These are phyloP conservation scores for Poecile atricapillus DNA, from an alignment of 2,113 vertebrate genomes.

Conservation along the genomic window DNA sequence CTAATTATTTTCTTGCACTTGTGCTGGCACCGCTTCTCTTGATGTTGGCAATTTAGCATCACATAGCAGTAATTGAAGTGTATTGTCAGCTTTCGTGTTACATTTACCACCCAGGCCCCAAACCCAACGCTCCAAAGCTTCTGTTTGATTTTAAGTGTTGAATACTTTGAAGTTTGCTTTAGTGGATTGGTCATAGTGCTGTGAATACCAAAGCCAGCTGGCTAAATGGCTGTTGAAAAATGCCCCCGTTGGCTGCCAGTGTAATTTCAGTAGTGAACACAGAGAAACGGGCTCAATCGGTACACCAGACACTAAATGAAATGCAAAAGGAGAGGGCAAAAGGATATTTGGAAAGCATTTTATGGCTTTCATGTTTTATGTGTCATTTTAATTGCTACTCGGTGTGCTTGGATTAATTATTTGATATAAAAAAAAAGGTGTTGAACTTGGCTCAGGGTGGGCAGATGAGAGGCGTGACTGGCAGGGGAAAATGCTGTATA, in stretches of 20 bases:
- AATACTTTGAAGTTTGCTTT: neutral
- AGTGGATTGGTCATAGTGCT: neutral
- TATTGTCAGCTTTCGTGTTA: neutral
- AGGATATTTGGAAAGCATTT: neutral
- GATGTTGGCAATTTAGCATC: neutral
- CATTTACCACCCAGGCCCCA: neutral
- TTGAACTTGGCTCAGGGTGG: neutral
- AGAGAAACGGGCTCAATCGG: neutral
- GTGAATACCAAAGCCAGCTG: neutral
- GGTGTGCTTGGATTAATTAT: neutral
- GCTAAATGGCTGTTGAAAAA: neutral
- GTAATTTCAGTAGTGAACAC: neutral
- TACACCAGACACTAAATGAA: neutral
- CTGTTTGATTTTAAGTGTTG: neutral
- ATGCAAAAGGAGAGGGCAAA: neutral
- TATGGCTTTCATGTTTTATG: neutral
- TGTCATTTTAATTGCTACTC: neutral
- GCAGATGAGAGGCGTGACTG: neutral
- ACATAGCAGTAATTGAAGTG: neutral
- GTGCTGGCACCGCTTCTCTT: neutral
- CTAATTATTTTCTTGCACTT: constrained; percentile 23
- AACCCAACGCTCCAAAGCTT: neutral
- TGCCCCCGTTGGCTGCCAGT: neutral
- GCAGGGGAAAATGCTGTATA: neutral
- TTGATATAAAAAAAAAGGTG: neutral